Evolutionary conservation across 2,113 vertebrate species (phyloP).

Genomic region (Phrynosoma blainvillii): DNA sequence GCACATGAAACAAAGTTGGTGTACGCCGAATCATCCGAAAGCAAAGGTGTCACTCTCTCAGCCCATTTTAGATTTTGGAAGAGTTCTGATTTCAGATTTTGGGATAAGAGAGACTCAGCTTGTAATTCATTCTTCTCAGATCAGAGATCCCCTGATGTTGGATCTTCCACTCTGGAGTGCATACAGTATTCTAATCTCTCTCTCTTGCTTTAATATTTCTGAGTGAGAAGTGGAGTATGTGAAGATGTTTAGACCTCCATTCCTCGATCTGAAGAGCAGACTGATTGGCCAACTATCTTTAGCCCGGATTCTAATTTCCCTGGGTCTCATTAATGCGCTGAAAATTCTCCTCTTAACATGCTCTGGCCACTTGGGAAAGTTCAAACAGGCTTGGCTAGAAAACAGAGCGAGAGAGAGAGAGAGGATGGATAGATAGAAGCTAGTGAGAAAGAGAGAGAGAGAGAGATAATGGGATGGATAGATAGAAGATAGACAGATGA

Average conservation of each 20-base stretch:
- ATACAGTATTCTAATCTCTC: background rate
- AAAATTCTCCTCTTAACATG: background rate
- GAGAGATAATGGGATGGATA: too few species aligned
- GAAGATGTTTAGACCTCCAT: background rate
- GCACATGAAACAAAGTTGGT: too few species aligned
- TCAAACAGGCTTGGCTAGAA: background rate
- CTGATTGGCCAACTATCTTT: background rate
- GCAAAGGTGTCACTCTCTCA: too few species aligned
- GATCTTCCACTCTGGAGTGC: background rate
- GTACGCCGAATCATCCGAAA: too few species aligned
- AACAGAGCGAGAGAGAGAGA: background rate
- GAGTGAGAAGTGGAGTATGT: background rate
- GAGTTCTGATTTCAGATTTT: too few species aligned
- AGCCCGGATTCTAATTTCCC: conserved; percentile 11
- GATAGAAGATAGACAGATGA: too few species aligned
- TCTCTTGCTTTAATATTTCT: background rate
- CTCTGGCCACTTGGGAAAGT: conserved; percentile 1
- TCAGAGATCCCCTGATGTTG: too few species aligned
- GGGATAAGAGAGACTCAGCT: too few species aligned
- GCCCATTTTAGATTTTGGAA: too few species aligned
- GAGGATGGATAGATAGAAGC: too few species aligned
- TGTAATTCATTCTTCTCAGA: background rate
- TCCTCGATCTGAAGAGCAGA: background rate
- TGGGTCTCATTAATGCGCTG: conserved; percentile 9
- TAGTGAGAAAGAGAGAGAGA: too few species aligned